Base-by-base conservation (phyloP, 2,888 invertebrate species). In the Vesta saturnalis region DNA sequence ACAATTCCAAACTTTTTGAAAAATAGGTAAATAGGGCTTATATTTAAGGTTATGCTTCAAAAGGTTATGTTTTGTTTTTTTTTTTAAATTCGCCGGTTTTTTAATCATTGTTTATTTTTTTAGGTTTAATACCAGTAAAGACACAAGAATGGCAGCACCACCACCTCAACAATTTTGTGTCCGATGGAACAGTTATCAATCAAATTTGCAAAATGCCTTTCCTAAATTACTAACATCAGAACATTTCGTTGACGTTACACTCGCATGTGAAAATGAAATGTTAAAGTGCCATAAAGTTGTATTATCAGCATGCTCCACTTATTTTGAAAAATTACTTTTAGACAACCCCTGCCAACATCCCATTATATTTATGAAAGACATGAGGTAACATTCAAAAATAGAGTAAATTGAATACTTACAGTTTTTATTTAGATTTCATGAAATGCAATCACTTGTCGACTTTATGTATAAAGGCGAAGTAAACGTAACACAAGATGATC, bases 401-500 rank as follows among this genome's bases (percentile, higher is more conserved):
- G n/a, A 82, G 83, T 39, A 6, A n/a, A n/a, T 39, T n/a, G 39
- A 39, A 30, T 30, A 1, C n/a, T 1, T 39, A 1, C 39, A 10
- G 39, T 39, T 1, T 10, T 39, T 23, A 8, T 60, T 60, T 49
- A 89, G 89, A 79, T 90, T 94, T 80, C 92, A 92, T 85, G 94
- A 94, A 78, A 92, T 95, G 84, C 93, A 94, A 78, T 94, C 94
- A 0, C 84, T 95, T 52, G 94, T 95, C 35, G 94, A 94, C 83
- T 95, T 94, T 80, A 95, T 95, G 94, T 95, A 95, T 83, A 93
- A 93, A 79, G 95, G 94, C 0, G 94, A 95, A 81, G 94, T 94
- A 30, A 94, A 94, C 79, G 94, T 94, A 0, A 92, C 93, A 1
- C 94, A 94, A 77, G 93, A 94, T 64, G 93, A 94, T 69, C 84